These are phyloP conservation scores for Cydia splendana DNA, from an alignment of 1,140 invertebrate genomes.

Conservation along the genomic window DNA sequence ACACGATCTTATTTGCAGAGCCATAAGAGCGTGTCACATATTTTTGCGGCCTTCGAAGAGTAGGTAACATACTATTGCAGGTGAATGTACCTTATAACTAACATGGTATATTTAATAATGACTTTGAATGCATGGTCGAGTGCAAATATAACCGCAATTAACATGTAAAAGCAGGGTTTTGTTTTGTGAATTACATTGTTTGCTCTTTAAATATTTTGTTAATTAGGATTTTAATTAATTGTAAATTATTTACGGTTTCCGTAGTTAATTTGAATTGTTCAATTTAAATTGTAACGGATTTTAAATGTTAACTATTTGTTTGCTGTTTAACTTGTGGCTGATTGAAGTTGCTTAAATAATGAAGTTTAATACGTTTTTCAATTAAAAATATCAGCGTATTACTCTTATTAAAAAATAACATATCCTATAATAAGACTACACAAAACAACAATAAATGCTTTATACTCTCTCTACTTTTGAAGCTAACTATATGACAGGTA, in stretches of 20 bases:
- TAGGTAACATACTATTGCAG: too few relatives aligned
- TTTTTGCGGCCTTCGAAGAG: too few relatives aligned
- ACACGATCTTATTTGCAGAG: too few relatives aligned
- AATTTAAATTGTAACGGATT: conserved; percentile 1
- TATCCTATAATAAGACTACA: neutral
- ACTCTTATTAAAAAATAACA: conserved; percentile 11
- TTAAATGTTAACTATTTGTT: neutral
- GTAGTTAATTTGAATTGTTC: neutral
- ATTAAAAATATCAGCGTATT: conserved; percentile 29
- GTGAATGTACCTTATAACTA: too few relatives aligned
- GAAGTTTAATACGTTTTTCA: conserved; percentile 27
- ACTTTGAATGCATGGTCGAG: too few relatives aligned
- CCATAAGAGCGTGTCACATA: too few relatives aligned
- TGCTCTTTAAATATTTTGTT: conserved; percentile 17
- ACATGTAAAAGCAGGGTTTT: neutral
- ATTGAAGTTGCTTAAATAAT: neutral
- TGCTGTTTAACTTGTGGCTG: neutral
- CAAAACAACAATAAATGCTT: conserved; percentile 3
- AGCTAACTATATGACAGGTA: too few relatives aligned
- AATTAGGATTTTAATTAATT: conserved; percentile 31
- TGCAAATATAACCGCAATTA: neutral
- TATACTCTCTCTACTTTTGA: neutral
- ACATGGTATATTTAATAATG: too few relatives aligned
- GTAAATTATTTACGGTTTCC: conserved; percentile 13
- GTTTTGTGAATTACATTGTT: neutral